These are phyloP conservation scores for Eumeta japonica DNA, from an alignment of 1,140 invertebrate species.

Conservation along the genomic window DNA sequence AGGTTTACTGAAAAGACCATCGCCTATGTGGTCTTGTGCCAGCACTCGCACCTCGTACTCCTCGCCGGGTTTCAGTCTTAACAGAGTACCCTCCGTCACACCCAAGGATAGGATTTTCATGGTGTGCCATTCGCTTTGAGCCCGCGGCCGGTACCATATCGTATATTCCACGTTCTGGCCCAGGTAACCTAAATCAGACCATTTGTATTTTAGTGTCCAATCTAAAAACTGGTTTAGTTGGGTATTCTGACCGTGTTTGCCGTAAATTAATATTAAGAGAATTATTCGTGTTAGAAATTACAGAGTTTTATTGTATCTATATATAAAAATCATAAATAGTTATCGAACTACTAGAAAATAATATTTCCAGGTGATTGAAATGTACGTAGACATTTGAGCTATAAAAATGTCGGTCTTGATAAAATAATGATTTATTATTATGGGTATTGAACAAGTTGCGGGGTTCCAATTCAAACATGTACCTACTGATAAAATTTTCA, in stretches of 20 bases:
- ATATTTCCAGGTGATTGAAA: too few species aligned
- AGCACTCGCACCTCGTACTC: conserved; percentile 91
- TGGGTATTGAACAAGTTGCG: too few species aligned
- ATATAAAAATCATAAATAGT: too few species aligned
- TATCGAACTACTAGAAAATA: too few species aligned
- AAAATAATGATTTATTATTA: too few species aligned
- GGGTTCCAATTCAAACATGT: too few species aligned
- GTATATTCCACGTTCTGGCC: conserved; percentile 80
- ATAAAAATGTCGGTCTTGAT: too few species aligned
- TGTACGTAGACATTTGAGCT: too few species aligned
- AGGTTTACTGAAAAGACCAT: conserved; percentile 87
- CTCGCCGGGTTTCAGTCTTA: conserved; percentile 71
- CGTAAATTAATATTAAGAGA: neutral
- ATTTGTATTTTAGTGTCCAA: too few species aligned
- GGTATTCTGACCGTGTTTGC: neutral
- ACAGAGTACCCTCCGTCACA: conserved; percentile 75
- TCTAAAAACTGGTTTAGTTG: neutral
- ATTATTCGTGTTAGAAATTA: too few species aligned
- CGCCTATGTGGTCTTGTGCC: conserved; percentile 79
- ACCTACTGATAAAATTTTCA: too few species aligned
- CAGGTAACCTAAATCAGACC: conserved; percentile 74
- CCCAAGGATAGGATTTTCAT: conserved; percentile 68
- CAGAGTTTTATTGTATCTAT: too few species aligned
- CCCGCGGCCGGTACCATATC: conserved; percentile 76
- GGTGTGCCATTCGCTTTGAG: conserved; percentile 75